Base-by-base conservation (phyloP, 2,113 vertebrate species). In the Hemiprocne comata region DNA sequence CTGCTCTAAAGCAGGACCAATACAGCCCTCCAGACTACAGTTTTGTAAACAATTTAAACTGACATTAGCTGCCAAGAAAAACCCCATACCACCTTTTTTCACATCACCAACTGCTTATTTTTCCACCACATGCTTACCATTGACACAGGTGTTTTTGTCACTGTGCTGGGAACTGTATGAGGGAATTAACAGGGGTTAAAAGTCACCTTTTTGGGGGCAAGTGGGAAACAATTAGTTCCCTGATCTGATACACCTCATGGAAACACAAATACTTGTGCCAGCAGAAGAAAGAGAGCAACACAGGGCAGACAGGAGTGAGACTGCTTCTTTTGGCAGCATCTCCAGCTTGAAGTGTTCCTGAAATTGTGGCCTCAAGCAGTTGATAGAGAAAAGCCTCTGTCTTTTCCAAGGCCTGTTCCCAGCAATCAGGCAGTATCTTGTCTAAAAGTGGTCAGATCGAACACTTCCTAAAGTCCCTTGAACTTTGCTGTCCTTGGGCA, bases 141-240 rank as follows among this genome's bases (percentile, higher is more conserved):
- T 85, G 67, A 85, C 76, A 76, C 75, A 73, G 67, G 94, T 88
- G 58, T 10, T 93, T 88, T 69, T 90, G 67, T 86, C 72, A 70
- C 83, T 42, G 61, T 53, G 28, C 28, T 90, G 72, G 72, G 46
- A 94, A 92, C 6, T 11, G 26, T 33, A 86, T 31, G 3, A 2
- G 13, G 69, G 40, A 90, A 90, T 57, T 72, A 57, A 67, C 17
- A 7, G 23, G 25, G 5, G 20, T 55, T 85, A 76, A 76, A 88
- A 92, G 40, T 57, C 60, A 77, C 1, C 17, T 86, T 90, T 90
- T 23, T 16, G 33, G 50, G 42, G 60, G 7, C 33, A 79, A 87
- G 25, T 60, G 42, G 48, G 38, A 80, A 26, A 70, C 48, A 48
- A 50, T 77, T 66, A 38, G 21, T 61, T 38, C 36, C 34, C 24